Percentiles rank a stretch among this genome's conserved stretches.
Evolutionary conservation across 1,140 invertebrate genomes (phyloP).

Genomic region (Psix sp.): DNA sequence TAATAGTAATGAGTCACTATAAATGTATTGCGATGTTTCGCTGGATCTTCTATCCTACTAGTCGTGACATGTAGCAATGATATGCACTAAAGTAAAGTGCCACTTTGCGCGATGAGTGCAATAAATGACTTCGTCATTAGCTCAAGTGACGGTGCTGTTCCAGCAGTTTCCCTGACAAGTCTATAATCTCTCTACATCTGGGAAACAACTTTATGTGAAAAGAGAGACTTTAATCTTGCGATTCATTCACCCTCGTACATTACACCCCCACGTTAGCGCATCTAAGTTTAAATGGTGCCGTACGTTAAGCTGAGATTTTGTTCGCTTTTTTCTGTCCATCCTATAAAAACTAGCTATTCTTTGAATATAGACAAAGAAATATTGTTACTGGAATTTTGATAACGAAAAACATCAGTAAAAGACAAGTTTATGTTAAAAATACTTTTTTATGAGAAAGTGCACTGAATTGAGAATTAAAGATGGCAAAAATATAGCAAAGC

Average conservation of each 20-base stretch:
- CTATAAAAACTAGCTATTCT: too few relatives aligned
- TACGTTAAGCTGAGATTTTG: background rate
- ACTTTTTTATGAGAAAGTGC: too few relatives aligned
- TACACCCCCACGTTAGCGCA: constrained; percentile 6
- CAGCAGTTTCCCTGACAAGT: constrained; percentile 17
- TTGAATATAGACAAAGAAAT: too few relatives aligned
- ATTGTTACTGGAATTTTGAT: too few relatives aligned
- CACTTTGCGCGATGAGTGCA: constrained; percentile 44
- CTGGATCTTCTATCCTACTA: constrained; percentile 20
- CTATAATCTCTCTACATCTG: constrained; percentile 32
- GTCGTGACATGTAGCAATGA: constrained; percentile 34
- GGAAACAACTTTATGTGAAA: background rate
- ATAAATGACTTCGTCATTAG: constrained; percentile 51
- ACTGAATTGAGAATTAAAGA: too few relatives aligned
- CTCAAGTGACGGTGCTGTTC: constrained; percentile 33
- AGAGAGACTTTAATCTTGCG: constrained; percentile 39
- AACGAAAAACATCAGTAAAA: too few relatives aligned
- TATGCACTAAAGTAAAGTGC: constrained; percentile 38
- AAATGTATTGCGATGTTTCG: constrained; percentile 32
- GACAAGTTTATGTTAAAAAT: too few relatives aligned
- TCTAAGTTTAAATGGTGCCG: background rate
- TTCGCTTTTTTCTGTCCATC: too few relatives aligned
- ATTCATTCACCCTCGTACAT: constrained; percentile 31
- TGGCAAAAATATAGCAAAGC: too few relatives aligned
- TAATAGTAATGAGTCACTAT: constrained; percentile 44